Percentiles rank a stretch among this genome's conserved stretches.
These are phyloP conservation scores for Sinocyclocheilus rhinocerous DNA, from an alignment of 2,113 vertebrate genomes.

Conservation along the genomic window DNA sequence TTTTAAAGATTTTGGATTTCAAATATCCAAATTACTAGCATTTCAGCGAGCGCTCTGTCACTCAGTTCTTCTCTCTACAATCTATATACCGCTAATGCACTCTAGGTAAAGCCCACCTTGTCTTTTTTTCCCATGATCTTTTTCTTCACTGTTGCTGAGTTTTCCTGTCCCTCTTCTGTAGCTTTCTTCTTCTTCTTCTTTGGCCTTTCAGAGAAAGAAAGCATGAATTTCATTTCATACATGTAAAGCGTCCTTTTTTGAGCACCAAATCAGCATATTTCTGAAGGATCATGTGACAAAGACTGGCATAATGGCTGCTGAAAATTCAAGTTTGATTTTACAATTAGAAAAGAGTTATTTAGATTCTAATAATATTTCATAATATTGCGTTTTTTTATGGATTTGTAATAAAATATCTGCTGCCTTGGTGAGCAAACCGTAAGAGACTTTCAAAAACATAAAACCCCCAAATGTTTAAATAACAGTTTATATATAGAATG, in stretches of 20 bases:
- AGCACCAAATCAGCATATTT: neutral
- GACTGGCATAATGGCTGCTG: neutral
- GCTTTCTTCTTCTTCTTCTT: conserved; percentile 61
- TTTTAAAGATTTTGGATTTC: neutral
- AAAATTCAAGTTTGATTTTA: no score
- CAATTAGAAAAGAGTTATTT: neutral
- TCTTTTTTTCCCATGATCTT: conserved; percentile 59
- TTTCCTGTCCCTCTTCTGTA: conserved; percentile 27
- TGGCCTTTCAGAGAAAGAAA: conserved; percentile 48
- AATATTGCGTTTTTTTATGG: neutral
- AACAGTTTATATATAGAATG: neutral
- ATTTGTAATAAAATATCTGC: neutral
- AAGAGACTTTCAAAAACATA: neutral
- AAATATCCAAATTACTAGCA: neutral
- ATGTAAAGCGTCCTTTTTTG: neutral
- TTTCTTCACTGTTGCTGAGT: conserved; percentile 36
- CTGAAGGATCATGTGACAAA: neutral
- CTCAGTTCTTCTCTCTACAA: neutral
- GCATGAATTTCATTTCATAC: no score
- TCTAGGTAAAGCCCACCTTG: conserved; percentile 59
- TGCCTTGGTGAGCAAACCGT: neutral
- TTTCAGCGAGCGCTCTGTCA: neutral
- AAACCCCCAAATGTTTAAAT: neutral
- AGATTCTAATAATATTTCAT: neutral
- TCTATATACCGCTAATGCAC: neutral